Percentiles rank a stretch among this genome's conserved stretches.
phyloP scores from a whole-genome alignment of 1,140 invertebrate species.

The Drosophila bipectinata region DNA sequence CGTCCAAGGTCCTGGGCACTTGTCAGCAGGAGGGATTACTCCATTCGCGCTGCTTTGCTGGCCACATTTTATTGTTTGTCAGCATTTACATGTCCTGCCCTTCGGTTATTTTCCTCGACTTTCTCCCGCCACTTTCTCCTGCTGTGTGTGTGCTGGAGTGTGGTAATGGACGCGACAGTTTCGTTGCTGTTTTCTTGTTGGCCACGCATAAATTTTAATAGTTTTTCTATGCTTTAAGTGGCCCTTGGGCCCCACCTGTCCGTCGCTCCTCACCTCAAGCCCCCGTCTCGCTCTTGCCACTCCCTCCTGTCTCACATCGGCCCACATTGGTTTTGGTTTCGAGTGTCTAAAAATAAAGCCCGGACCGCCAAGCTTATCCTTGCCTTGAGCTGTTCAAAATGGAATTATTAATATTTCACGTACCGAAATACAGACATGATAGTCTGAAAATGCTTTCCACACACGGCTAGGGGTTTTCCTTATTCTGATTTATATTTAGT shows the following conservation, averaged over 20 bases:
- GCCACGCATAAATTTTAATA: conserved; percentile 77
- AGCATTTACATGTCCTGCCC: conserved; percentile 69
- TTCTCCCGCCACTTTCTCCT: conserved; percentile 3
- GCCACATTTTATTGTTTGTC: conserved; percentile 60
- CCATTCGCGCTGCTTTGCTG: conserved; percentile 39
- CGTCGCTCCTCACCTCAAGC: conserved; percentile 9
- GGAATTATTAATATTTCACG: conserved; percentile 65
- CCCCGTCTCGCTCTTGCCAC: background rate
- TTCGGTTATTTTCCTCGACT: conserved; percentile 3
- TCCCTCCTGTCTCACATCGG: background rate
- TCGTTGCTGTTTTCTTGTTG: conserved; percentile 27
- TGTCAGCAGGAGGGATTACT: conserved; percentile 62
- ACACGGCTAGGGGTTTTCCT: conserved; percentile 14
- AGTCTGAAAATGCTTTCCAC: conserved; percentile 37
- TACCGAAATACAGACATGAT: conserved; percentile 61
- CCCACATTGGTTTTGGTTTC: conserved; percentile 26
- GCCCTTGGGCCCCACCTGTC: conserved; percentile 25
- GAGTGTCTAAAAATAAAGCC: conserved; percentile 61
- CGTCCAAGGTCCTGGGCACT: conserved; percentile 33
- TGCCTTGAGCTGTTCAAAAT: conserved; percentile 65
- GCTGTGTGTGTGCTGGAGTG: conserved; percentile 11
- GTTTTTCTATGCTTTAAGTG: conserved; percentile 70
- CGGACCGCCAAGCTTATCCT: conserved; percentile 52
- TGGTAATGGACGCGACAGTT: conserved; percentile 42
- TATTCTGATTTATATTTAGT: background rate